Base-by-base conservation (phyloP, 2,888 invertebrate species). In the Leptopilina drosophilae region DNA sequence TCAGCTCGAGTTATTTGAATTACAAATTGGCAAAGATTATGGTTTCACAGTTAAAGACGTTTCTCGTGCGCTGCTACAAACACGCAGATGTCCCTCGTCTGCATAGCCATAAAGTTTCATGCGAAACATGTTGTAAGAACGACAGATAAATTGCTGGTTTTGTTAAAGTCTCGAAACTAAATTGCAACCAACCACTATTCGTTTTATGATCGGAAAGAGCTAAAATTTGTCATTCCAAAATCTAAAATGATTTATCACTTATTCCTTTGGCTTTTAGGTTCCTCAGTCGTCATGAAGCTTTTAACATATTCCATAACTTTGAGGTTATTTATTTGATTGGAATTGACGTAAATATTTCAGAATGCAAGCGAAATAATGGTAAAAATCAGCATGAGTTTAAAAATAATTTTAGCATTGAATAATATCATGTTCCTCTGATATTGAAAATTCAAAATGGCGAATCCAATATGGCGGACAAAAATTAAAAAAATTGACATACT, bases 11-110 rank as follows among this genome's bases (percentile, higher is more conserved):
- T 80, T 76, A 86, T 87, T 86, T 84, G 85, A 86, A 87, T 87
- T 82, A 84, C 87, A 86, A 87, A 87, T 87, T 84, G 75, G 69
- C 76, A 66, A 80, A 82, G 85, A 85, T 87, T 85, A 84, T 67
- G 77, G 73, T 59, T 69, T 53, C 53, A 53, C 46, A 42, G 26
- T 26, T 53, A 53, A 53, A 53, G 26, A 53, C 49, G 8, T 20
- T 33, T 33, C 33, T 33, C 69, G 7, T 49, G 12, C 26, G 53
- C 26, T 69, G 26, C 26, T 69, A 69, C 69, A 53, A 69, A 69
- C 49, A 69, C 69, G 15, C 49, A 26, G 12, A 66, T 66, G 26
- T 69, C 12, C 26, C 69, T 69, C 26, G 46, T 26, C 69, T 53
- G 69, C 49, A 69, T 69, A 26, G 69, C 26, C 69, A 26, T 69